phyloP scores from a whole-genome alignment of 2,888 invertebrate genomes.

The Abrostola triplasia region DNA sequence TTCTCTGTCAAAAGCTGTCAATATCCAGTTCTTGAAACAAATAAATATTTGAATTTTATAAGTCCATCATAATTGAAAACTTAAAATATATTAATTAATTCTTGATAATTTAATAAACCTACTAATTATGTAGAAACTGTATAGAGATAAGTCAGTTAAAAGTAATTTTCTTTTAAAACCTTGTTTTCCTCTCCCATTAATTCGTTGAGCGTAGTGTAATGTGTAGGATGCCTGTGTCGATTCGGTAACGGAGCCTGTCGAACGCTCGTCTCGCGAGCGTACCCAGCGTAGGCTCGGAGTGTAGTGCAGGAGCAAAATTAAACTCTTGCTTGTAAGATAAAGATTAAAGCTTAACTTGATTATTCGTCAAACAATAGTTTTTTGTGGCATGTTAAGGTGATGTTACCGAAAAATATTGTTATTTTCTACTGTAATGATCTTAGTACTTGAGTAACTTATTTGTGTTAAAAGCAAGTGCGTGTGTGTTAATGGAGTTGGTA shows the following conservation, averaged over 20 bases:
- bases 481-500: too few species aligned
- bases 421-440: background rate
- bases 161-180: too few species aligned
- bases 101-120: too few species aligned
- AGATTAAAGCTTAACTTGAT: background rate
- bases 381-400: background rate
- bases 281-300: slow-evolving; percentile 55
- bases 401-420: background rate
- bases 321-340: background rate
- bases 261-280: slow-evolving; percentile 75
- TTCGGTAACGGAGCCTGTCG: slow-evolving; percentile 78
- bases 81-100: too few species aligned
- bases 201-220: slow-evolving; percentile 42
- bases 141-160: too few species aligned
- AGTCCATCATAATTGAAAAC: too few species aligned
- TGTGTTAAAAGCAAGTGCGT: too few species aligned
- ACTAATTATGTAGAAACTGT: too few species aligned
- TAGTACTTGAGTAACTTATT: too few species aligned
- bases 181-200: background rate
- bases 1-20: too few species aligned
- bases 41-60: too few species aligned
- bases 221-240: slow-evolving; percentile 72
- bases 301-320: slow-evolving; percentile 39
- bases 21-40: too few species aligned
- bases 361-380: background rate